Evolutionary conservation across 1,140 invertebrate species (phyloP).

Genomic region (Choristoneura fumiferana): DNA sequence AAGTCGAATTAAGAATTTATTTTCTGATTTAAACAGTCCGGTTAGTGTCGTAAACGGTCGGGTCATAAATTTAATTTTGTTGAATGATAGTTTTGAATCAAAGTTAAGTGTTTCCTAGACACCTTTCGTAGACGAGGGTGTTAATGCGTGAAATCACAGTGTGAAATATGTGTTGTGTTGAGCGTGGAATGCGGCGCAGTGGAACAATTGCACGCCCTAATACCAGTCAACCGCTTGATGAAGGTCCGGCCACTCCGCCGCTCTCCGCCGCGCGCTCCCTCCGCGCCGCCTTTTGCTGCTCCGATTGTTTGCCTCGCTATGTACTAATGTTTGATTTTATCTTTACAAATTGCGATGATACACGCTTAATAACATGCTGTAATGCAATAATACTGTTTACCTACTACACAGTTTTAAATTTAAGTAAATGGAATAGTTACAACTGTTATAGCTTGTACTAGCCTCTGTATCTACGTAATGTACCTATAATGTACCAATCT

Average conservation of each 20-base stretch:
- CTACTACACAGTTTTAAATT: no score
- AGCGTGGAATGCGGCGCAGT: conserved; percentile 57
- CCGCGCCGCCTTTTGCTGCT: conserved; percentile 13
- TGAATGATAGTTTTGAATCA: conserved; percentile 9
- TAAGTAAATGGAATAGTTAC: no score
- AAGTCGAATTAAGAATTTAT: not conserved
- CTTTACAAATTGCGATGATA: no score
- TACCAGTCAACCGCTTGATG: conserved; percentile 75
- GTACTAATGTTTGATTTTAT: not conserved
- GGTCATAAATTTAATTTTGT: not conserved
- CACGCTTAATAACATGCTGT: no score
- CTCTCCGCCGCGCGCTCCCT: conserved; percentile 31
- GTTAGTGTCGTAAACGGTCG: no score
- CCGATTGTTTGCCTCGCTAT: not conserved
- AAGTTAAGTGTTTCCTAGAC: not conserved
- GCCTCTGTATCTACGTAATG: no score
- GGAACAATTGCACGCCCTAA: conserved; percentile 70
- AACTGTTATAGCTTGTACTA: no score
- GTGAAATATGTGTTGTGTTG: conserved; percentile 63
- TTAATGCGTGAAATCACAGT: conserved; percentile 67
- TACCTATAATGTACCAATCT: no score
- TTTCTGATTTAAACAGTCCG: no score
- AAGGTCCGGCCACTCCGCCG: conserved; percentile 51
- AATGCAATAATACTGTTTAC: no score
- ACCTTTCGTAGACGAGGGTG: conserved; percentile 39